Base-by-base conservation (phyloP, 2,113 vertebrate species). In the Climacteris rufus region DNA sequence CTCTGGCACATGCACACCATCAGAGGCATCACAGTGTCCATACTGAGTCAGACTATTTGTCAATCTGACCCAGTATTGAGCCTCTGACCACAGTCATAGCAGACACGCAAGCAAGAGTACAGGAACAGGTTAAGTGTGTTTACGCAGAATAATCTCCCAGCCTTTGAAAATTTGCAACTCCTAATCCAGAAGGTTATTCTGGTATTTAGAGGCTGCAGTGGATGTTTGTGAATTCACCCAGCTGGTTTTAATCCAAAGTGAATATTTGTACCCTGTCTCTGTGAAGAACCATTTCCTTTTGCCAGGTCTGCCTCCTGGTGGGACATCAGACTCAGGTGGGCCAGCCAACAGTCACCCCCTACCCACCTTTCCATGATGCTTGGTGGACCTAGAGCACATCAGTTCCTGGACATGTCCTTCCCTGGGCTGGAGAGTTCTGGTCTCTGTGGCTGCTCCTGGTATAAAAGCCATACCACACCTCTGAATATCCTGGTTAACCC, bases 1-100 rank as follows among this genome's bases (percentile, higher is more conserved):
- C n/a, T 69, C 20, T 57, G 65, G 20, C 80, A 44, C 2, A 0
- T 23, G 9, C 12, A 27, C 17, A 11, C 33, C 0, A 0, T 63
- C 52, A 78, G 65, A 78, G 60, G 15, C 1, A 2, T 63, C 69
- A 52, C 35, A 60, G 31, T 7, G 40, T 20, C 61, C 28, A 4
- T 27, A 10, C 25, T 53, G 92, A 85, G 70, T 85, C 40, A 79
- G 31, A 31, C 40, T 52, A 2, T 56, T 78, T 54, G 61, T 42
- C 42, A 60, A 0, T 78, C 60, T 89, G 78, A 28, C 60, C 52
- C 56, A 68, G 39, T 39, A 40, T 25, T 3, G 5, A 52, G 37
- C 31, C 24, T 87, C 66, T 95, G 83, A 63, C 39, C 50, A 22
- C 1, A 2, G 31, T 31, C 61, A 31, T 4, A 74, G 54, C 0